Evolutionary conservation across 2,113 vertebrate genomes (phyloP).

Genomic region (Menura novaehollandiae): DNA sequence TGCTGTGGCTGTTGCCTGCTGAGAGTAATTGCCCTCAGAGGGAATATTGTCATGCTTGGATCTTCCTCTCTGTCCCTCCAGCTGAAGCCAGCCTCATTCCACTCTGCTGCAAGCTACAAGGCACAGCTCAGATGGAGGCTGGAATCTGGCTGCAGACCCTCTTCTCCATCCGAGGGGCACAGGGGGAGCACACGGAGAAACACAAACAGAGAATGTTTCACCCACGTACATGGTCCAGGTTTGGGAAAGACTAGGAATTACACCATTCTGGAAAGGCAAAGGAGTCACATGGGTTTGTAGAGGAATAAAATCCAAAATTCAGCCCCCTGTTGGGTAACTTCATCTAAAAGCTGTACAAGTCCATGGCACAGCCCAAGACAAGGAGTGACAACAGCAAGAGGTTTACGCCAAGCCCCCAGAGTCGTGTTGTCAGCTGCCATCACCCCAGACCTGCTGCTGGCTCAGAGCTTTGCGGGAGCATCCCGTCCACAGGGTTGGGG

Average conservation of each 20-base stretch:
- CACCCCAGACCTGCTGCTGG: not conserved
- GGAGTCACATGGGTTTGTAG: rapidly evolving
- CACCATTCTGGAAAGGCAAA: not conserved
- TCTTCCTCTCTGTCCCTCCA: not conserved
- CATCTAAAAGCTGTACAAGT: not conserved
- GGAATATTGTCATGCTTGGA: not conserved
- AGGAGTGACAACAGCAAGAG: not conserved
- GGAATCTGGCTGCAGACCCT: not conserved
- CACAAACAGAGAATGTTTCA: rapidly evolving
- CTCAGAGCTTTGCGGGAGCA: not conserved
- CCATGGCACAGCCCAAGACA: not conserved
- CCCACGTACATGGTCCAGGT: not conserved
- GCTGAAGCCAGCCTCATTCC: not conserved
- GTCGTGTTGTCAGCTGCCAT: rapidly evolving
- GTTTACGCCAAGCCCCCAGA: not conserved
- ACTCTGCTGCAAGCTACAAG: not conserved
- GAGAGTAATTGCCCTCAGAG: constrained; percentile 44
- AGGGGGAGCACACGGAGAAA: not conserved
- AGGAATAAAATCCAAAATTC: not conserved
- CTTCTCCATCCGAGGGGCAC: rapidly evolving
- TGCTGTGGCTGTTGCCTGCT: constrained; percentile 29
- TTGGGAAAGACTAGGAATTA: not conserved
- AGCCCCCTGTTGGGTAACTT: not conserved
- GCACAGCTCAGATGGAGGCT: not conserved
- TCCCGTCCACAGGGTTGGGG: not conserved